Conservation (phyloP, 2,113 vertebrate species). For the Xyrauchen texanus region DNA sequence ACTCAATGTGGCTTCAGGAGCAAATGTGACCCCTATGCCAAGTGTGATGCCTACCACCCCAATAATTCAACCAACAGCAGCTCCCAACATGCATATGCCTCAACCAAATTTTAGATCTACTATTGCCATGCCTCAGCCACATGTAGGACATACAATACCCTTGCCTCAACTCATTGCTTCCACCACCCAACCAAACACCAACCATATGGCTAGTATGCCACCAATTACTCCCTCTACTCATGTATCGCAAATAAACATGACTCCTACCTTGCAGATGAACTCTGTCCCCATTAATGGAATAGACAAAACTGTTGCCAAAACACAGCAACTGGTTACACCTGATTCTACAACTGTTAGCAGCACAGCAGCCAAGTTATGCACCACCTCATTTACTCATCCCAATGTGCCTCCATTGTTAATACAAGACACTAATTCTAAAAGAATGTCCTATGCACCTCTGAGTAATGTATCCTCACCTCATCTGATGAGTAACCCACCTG, state of each 20-base stretch:
- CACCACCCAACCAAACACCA: slow-evolving; percentile 51
- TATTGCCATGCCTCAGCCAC: neutral
- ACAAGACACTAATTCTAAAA: slow-evolving; percentile 32
- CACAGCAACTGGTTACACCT: slow-evolving; percentile 53
- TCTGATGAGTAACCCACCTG: slow-evolving; percentile 41
- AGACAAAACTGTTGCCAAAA: slow-evolving; percentile 46
- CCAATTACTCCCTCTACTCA: slow-evolving; percentile 39
- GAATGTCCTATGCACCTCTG: slow-evolving; percentile 11
- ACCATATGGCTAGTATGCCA: neutral
- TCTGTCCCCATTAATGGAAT: slow-evolving; percentile 28
- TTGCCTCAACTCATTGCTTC: slow-evolving; percentile 18
- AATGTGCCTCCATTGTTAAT: slow-evolving; percentile 35
- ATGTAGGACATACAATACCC: neutral
- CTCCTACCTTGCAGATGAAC: slow-evolving; percentile 51
- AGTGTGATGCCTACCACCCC: slow-evolving; percentile 4
- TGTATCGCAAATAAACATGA: slow-evolving; percentile 41
- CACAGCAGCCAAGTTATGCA: slow-evolving; percentile 55
- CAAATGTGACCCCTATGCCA: neutral
- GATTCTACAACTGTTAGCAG: neutral
- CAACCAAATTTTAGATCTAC: too few relatives aligned
- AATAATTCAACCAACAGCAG: neutral
- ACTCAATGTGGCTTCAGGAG: slow-evolving; percentile 1
- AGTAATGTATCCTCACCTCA: slow-evolving; percentile 52
- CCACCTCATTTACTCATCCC: slow-evolving; percentile 66
- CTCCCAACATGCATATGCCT: neutral